phyloP scores from a whole-genome alignment of 2,113 vertebrate species.

The Balaenoptera acutorostrata region DNA sequence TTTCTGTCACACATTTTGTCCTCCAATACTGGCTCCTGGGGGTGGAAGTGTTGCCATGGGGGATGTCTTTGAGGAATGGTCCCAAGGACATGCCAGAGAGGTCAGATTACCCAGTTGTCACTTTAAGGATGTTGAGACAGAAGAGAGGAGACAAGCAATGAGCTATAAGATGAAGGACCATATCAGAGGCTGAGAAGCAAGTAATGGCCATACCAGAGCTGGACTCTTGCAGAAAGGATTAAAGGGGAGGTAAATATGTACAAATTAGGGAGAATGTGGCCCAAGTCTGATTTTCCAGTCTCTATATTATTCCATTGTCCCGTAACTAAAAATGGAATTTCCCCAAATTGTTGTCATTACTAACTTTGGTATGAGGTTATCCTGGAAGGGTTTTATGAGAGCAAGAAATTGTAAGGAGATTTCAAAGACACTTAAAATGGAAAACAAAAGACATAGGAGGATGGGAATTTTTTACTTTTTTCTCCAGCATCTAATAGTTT shows the following conservation, averaged over 20 bases:
- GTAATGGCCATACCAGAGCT: neutral
- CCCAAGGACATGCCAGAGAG: neutral
- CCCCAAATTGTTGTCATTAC: conserved; percentile 5
- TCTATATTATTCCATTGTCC: neutral
- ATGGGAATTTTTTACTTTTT: neutral
- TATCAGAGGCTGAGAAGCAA: neutral
- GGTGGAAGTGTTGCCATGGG: neutral
- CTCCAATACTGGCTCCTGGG: neutral
- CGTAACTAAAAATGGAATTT: neutral
- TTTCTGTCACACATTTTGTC: neutral
- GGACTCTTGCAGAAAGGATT: neutral
- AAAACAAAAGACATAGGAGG: neutral
- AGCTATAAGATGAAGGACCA: neutral
- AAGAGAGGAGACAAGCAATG: neutral
- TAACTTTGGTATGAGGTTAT: neutral
- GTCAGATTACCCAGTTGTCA: neutral
- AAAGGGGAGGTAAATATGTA: neutral
- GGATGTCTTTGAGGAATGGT: neutral
- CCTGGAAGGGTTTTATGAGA: neutral
- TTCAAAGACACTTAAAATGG: neutral
- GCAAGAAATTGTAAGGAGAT: neutral
- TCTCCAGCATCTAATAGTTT: neutral
- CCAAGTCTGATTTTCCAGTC: neutral
- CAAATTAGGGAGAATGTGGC: neutral
- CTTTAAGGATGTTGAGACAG: neutral